phyloP scores from a whole-genome alignment of 2,797 vertebrate genomes.

The Sternarchorhynchus goeldii region DNA sequence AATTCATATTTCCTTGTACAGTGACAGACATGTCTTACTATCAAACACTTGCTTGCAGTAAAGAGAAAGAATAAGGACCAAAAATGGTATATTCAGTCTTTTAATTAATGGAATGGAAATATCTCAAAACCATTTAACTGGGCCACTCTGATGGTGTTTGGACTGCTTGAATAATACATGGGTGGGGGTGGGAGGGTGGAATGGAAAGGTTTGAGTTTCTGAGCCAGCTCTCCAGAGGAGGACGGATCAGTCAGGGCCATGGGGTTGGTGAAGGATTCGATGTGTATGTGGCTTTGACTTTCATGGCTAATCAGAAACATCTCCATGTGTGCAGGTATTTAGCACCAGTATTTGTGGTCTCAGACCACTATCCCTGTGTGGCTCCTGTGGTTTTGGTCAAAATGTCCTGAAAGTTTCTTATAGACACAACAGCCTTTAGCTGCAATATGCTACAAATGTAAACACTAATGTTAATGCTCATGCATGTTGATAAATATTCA shows the following conservation, averaged over 20 bases:
- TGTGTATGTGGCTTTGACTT: background rate
- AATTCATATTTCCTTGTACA: no score
- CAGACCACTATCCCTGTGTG: background rate
- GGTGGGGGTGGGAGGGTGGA: background rate
- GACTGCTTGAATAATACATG: constrained; percentile 58
- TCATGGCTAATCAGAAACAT: constrained; percentile 45
- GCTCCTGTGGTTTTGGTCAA: background rate
- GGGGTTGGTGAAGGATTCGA: constrained; percentile 35
- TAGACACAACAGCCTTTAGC: background rate
- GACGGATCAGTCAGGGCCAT: constrained; percentile 6
- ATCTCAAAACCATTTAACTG: constrained; percentile 16
- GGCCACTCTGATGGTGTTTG: constrained; percentile 44
- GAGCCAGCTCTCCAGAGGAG: constrained; percentile 3
- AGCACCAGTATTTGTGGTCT: background rate
- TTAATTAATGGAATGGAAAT: background rate
- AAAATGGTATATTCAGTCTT: background rate
- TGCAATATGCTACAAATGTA: background rate
- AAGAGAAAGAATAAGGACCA: no score
- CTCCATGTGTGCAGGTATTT: no score
- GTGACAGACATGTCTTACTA: no score
- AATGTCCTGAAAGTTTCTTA: background rate
- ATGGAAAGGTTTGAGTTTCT: constrained; percentile 49
- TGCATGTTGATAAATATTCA: no score
- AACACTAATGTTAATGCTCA: background rate
- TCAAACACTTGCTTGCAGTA: no score